Base-by-base conservation (phyloP, 2,797 vertebrate genomes). In the Galaxias olidus region DNA sequence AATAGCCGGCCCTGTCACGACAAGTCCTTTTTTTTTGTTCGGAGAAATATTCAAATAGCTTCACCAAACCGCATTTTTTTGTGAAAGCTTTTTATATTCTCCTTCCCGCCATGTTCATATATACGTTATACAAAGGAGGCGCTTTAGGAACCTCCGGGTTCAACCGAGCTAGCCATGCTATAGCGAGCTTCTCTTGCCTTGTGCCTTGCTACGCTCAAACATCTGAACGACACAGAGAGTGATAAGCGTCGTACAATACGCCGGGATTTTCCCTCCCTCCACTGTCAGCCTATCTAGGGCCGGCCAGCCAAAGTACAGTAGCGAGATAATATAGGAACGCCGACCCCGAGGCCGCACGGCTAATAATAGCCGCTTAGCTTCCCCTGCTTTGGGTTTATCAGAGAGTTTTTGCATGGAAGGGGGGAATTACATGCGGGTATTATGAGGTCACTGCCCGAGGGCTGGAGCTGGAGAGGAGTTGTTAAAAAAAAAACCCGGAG, bases 291-390 rank as follows among this genome's bases (percentile, higher is more conserved):
- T 88, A 89, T 89, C 88, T 75, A 82, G 69, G 46, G 52, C 70
- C 66, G 81, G 76, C 80, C 79, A 83, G 85, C 85, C 82, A 76
- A 81, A 86, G 82, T 69, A 83, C 77, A 71, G 85, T 75, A 80
- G 86, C 87, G 81, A 87, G 90, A 91, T 91, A 90, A 88, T 82
- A 60, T 75, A 78, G 82, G 77, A 85, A 87, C 66, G 79, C 83
- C 84, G 84, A 77, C 75, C 82, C 82, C 73, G 83, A 20, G 52
- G 80, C 86, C 78, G 74, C 76, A 17, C 4, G 8, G 71, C 86
- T 89, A 90, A 90, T 86, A 91, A 91, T 88, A 91, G 82, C 49
- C 46, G 71, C 61, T 79, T 78, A 76, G 73, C 72, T 77, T 73
- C 75, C 72, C 83, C 55, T 69, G 75, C 61, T 86, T 81, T 75